Base-by-base conservation (phyloP, 2,113 vertebrate genomes). In the Peucedramus taeniatus region DNA sequence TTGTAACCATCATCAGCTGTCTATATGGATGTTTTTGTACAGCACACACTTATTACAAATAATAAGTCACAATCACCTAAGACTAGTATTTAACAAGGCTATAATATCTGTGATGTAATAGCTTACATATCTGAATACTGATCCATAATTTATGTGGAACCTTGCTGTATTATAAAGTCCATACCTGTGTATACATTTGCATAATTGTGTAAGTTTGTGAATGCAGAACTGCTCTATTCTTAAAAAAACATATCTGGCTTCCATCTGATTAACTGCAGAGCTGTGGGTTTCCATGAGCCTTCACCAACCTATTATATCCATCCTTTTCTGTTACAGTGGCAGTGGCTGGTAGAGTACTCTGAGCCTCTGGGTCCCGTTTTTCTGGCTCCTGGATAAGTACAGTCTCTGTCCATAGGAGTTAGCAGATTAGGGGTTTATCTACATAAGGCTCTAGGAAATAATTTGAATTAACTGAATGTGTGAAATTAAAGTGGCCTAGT, bases 401-500 rank as follows among this genome's bases (percentile, higher is more conserved):
- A 40, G 30, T n/a, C 53, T 40, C 87, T 85, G n/a, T 57, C 70
- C 35, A 17, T 26, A 44, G 50, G 33, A 77, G 21, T 66, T 56
- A 54, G 35, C 20, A n/a, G 45, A 45, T 37, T 39, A 57, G 63
- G 75, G 23, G 47, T 56, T 74, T 60, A 78, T 64, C 72, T 80
- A 35, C 20, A 6, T 33, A 63, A 1, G 0, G 33, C 50, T 94
- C 33, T 66, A 64, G 71, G 92, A 90, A 93, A 86, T 66, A 81
- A 81, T 87, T 61, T 77, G 72, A 93, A 89, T 94, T 95, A 94
- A 83, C 83, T 40, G 54, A 45, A 89, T 54, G 56, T 81, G 59
- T 81, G 76, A 87, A 86, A 97, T 92, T 74, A 30, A 92, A 92
- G 54, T 50, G n/a, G 68, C 89, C 83, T 86, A n/a, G 71, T 90